Evolutionary conservation across 2,888 invertebrate species (phyloP).

Genomic region (Drosophila lacicola): DNA sequence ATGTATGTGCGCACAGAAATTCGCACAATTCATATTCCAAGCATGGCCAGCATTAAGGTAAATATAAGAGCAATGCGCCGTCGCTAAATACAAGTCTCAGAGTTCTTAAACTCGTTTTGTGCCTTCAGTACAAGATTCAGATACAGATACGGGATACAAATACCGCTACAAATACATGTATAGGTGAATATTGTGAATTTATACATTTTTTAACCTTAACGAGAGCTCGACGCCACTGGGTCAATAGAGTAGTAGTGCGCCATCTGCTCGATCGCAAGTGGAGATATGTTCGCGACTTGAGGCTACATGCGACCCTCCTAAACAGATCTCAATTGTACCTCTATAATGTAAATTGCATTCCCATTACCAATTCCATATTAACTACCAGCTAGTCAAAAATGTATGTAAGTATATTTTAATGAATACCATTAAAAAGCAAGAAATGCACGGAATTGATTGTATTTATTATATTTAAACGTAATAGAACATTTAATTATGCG

Average conservation of each 20-base stretch:
- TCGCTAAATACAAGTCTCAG: neutral
- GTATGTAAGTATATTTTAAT: neutral
- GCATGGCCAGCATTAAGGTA: too few relatives aligned
- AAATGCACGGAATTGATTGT: too few relatives aligned
- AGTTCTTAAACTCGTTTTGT: constrained; percentile 3
- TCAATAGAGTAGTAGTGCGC: constrained; percentile 53
- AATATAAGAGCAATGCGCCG: neutral
- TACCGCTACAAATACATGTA: constrained; percentile 8
- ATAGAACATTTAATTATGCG: too few relatives aligned
- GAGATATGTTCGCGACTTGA: constrained; percentile 25
- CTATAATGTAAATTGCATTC: constrained; percentile 33
- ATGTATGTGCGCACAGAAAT: too few relatives aligned
- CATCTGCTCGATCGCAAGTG: constrained; percentile 64
- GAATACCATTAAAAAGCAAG: too few relatives aligned
- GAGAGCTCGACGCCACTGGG: constrained; percentile 41
- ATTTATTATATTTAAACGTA: too few relatives aligned
- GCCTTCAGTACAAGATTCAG: neutral
- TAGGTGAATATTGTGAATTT: constrained; percentile 21
- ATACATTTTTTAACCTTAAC: constrained; percentile 29
- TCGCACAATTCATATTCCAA: too few relatives aligned
- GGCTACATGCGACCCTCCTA: neutral
- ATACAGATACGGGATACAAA: neutral
- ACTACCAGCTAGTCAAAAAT: neutral
- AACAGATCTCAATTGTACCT: constrained; percentile 9
- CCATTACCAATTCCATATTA: constrained; percentile 9